phyloP scores from a whole-genome alignment of 2,113 vertebrate species.

The Podocnemis expansa region DNA sequence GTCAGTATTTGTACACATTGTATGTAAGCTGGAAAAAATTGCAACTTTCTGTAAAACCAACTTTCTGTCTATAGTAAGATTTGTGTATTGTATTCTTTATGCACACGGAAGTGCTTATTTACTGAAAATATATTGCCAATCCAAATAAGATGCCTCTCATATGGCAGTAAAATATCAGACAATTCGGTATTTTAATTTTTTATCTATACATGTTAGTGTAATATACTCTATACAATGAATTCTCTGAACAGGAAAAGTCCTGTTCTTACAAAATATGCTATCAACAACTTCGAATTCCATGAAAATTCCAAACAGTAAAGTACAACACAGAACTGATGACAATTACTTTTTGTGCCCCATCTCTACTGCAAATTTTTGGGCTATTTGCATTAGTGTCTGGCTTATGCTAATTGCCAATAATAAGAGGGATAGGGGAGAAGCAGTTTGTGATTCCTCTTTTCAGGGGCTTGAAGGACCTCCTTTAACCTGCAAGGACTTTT shows the following conservation, averaged over 20 bases:
- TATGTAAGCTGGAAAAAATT: background rate
- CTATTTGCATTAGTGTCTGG: accelerated
- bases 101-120: conserved; percentile 4
- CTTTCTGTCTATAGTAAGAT: background rate
- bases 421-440: background rate
- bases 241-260: background rate
- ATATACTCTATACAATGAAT: background rate
- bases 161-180: background rate
- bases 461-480: background rate
- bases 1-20: conserved; percentile 29
- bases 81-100: background rate
- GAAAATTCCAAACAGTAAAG: background rate
- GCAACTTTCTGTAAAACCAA: conserved; percentile 4
- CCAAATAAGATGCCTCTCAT: background rate
- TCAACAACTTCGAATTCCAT: background rate
- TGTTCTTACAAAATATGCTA: background rate
- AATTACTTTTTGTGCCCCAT: background rate
- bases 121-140: background rate
- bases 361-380: background rate
- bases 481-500: background rate
- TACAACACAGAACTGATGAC: background rate
- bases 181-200: background rate
- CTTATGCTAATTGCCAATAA: accelerated
- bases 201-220: background rate
- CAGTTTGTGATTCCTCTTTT: background rate